These are phyloP conservation scores for Menidia beryllina DNA, from an alignment of 2,113 vertebrate species.

Conservation along the genomic window DNA sequence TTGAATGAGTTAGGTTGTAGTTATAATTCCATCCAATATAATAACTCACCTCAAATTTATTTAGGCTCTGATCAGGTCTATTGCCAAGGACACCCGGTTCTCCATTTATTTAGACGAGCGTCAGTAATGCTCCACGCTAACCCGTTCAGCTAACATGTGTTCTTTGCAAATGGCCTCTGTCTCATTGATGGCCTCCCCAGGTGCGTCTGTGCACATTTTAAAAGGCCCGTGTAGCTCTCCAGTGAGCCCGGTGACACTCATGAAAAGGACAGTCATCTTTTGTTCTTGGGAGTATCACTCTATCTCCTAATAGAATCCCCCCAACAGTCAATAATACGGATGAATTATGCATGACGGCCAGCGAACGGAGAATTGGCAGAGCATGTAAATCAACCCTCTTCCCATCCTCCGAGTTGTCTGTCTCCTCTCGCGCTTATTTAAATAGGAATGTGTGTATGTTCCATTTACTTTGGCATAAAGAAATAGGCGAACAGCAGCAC, in stretches of 20 bases:
- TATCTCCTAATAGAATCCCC: constrained; percentile 77
- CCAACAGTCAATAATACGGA: constrained; percentile 75
- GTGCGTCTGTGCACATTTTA: neutral
- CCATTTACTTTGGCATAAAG: constrained; percentile 58
- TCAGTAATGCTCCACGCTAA: constrained; percentile 22
- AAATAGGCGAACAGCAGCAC: constrained; percentile 3
- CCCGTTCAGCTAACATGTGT: constrained; percentile 29
- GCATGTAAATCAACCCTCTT: constrained; percentile 74
- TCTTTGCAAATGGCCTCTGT: neutral
- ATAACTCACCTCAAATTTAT: constrained; percentile 27
- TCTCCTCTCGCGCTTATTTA: constrained; percentile 60
- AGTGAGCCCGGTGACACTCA: constrained; percentile 46
- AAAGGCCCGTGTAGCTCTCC: constrained; percentile 13
- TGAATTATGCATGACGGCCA: constrained; percentile 78
- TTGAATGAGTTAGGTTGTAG: neutral
- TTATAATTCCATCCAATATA: too few relatives aligned
- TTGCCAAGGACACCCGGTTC: constrained; percentile 33
- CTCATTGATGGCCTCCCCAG: constrained; percentile 24
- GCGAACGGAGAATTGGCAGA: constrained; percentile 68
- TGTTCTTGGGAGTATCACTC: constrained; percentile 67
- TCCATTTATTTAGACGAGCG: constrained; percentile 42
- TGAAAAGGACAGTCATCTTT: constrained; percentile 71
- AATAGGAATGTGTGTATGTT: constrained; percentile 70
- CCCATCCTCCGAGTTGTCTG: constrained; percentile 39
- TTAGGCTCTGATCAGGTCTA: constrained; percentile 22